Conservation (phyloP, 2,888 invertebrate species). For the Brachypalpus laphriformis region DNA sequence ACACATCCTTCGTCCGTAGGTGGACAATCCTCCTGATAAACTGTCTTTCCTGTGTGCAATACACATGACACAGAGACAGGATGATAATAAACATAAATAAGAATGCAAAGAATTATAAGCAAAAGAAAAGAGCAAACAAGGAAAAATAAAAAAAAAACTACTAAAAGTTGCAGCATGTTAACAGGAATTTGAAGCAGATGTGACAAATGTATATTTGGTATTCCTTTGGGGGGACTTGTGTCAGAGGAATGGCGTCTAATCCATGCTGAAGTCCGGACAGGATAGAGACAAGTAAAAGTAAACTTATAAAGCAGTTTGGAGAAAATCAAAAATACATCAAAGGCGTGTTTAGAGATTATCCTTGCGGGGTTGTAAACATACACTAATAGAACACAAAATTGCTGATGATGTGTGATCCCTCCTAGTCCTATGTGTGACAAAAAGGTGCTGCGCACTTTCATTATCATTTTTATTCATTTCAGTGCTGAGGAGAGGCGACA, state of each 20-base stretch:
- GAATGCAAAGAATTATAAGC: constrained; percentile 48
- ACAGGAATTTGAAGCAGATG: constrained; percentile 66
- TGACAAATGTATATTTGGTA: constrained; percentile 63
- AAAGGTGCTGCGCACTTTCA: constrained; percentile 64
- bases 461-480: constrained; percentile 58
- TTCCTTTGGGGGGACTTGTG: constrained; percentile 37
- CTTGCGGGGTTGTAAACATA: constrained; percentile 13
- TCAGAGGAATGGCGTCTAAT: constrained; percentile 50
- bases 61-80: constrained; percentile 39
- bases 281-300: constrained; percentile 30
- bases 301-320: constrained; percentile 39
- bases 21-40: constrained; percentile 56
- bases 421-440: constrained; percentile 27
- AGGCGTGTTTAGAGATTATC: constrained; percentile 42
- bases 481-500: neutral
- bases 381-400: constrained; percentile 35
- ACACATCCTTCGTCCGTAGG: constrained; percentile 25
- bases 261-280: constrained; percentile 30
- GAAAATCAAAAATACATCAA: constrained; percentile 71
- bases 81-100: constrained; percentile 75
- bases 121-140: constrained; percentile 41
- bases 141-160: constrained; percentile 76
- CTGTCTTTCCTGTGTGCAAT: constrained; percentile 61
- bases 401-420: constrained; percentile 63
- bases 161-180: constrained; percentile 61